Evolutionary conservation across 2,113 vertebrate genomes (phyloP), one percentile per base, ranked within the genome.

Genomic region (Silurus meridionalis): DNA sequence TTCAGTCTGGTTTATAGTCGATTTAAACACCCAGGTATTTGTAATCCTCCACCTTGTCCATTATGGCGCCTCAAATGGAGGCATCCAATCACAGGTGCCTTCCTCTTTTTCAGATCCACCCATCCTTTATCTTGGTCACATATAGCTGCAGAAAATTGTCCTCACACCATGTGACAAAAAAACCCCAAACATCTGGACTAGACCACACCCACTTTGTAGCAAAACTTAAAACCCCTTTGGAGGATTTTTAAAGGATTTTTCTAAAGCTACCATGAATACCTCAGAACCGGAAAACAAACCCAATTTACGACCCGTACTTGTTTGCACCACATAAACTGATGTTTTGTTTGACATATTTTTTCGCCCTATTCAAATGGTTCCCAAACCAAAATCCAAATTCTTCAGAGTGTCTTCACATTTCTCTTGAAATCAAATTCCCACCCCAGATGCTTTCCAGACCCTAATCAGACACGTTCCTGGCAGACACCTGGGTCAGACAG

Each of bases 381-480:
- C 7, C 55, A 0, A 55, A 25, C 25, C 74, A 21, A 77, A 77
- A 77, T 77, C 50, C 53, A 79, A 78, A 79, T 14, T 55, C 6
- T 53, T 50, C 48, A 11, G 1, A 52, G 28, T 75, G 52, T 53
- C 10, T 13, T 13, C 3, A 23, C 23, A 75, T 75, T 52, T 50
- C 48, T 17, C 17, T 5, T 48, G 37, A 21, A 72, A 52, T 75
- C 21, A 50, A 23, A n/a, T 53, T 77, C n/a, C 14, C n/a, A 17
- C 23, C 28, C 53, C 28, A 58, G 63, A 82, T 67, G 48, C 81
- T 67, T 82, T 19, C 63, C 63, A 66, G 48, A 52, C 2, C 6
- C 53, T 83, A 83, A 83, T 71, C 66, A 66, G 82, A 72, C 57
- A 89, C 15, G 28, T 79, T 79, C 55, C 28, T 2, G 0, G 13